Conservation (phyloP, 2,113 vertebrate species). For the Centropristis striata region DNA sequence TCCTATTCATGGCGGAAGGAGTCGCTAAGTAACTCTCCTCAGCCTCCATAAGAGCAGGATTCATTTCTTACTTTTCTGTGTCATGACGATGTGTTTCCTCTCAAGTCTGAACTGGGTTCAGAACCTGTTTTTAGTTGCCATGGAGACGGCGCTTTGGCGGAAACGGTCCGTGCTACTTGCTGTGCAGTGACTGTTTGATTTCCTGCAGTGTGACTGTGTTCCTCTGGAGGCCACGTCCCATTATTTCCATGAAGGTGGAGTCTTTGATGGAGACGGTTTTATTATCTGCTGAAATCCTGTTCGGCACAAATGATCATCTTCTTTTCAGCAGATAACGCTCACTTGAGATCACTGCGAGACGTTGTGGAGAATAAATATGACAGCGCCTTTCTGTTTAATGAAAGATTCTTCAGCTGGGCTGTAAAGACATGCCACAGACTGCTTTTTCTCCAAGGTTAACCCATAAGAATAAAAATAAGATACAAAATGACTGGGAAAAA, state of each 20-base stretch:
- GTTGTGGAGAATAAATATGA: background rate
- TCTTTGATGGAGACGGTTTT: slow-evolving; percentile 34
- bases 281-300: slow-evolving; percentile 31
- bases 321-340: slow-evolving; percentile 25
- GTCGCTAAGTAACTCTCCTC: background rate
- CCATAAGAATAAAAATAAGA: no score
- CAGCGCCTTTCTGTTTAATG: slow-evolving; percentile 1
- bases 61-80: background rate
- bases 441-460: slow-evolving; percentile 7
- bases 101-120: slow-evolving; percentile 46
- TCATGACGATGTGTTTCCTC: slow-evolving; percentile 10
- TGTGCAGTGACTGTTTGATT: slow-evolving; percentile 21
- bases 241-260: slow-evolving; percentile 3
- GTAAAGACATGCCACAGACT: background rate
- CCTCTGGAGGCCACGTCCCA: background rate
- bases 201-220: background rate
- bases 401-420: slow-evolving; percentile 14
- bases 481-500: no score
- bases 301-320: slow-evolving; percentile 2
- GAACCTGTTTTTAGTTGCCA: slow-evolving; percentile 49
- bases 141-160: slow-evolving; percentile 38
- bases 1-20: background rate
- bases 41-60: background rate
- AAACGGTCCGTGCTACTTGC: slow-evolving; percentile 21
- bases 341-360: slow-evolving; percentile 16